Percentiles rank a stretch among this genome's conserved stretches.
Conservation (phyloP, 2,888 invertebrate genomes). For the Polyommatus iphigenia region DNA sequence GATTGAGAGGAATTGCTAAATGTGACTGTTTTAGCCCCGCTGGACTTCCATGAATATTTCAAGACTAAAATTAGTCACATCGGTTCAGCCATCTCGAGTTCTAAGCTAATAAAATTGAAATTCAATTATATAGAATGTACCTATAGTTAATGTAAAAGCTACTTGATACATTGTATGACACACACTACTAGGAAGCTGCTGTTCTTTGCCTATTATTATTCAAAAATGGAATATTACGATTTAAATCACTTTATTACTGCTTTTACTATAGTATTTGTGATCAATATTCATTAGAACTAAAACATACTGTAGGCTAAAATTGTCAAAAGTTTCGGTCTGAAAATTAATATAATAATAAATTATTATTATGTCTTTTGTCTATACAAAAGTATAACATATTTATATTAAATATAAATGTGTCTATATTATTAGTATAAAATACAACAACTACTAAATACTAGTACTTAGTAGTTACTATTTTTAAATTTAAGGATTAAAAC, state of each 20-base stretch:
- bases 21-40: too few relatives aligned
- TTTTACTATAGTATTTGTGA: not conserved
- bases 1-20: too few relatives aligned
- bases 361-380: too few relatives aligned
- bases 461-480: not conserved
- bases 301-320: not conserved
- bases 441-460: not conserved
- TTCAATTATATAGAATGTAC: not conserved
- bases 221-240: not conserved
- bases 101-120: too few relatives aligned
- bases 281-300: not conserved
- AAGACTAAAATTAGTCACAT: too few relatives aligned
- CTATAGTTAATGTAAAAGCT: not conserved
- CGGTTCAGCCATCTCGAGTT: too few relatives aligned
- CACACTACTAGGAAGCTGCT: not conserved
- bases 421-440: too few relatives aligned
- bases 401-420: too few relatives aligned
- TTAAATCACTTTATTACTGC: conserved; percentile 11
- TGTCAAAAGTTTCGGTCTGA: not conserved
- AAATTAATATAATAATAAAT: too few relatives aligned
- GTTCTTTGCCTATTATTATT: not conserved
- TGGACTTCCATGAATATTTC: too few relatives aligned
- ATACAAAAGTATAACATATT: too few relatives aligned
- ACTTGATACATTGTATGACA: not conserved
- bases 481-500: not conserved